These are phyloP conservation scores for Callyntrura sp. DNA, from an alignment of 2,888 invertebrate genomes.

Conservation along the genomic window DNA sequence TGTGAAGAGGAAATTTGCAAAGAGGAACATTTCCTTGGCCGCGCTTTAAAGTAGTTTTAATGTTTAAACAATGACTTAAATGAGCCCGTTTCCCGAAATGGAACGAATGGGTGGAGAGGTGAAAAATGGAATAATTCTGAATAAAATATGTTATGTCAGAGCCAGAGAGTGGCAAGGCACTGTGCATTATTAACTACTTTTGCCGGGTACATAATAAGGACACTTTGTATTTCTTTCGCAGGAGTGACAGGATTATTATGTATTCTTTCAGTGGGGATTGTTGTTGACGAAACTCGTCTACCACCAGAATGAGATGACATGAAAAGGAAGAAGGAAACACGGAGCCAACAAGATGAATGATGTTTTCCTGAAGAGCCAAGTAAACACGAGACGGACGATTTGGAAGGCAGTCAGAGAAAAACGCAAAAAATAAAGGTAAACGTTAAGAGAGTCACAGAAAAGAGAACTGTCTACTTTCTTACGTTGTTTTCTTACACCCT, in stretches of 20 bases:
- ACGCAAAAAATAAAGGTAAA: neutral
- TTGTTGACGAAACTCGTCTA: conserved; percentile 29
- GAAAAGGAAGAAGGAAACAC: neutral
- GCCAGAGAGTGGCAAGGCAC: neutral
- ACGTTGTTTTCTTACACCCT: no score
- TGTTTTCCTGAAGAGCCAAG: conserved; percentile 72
- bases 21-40: no score
- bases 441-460: neutral
- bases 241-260: neutral
- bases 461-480: neutral
- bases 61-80: conserved; percentile 22
- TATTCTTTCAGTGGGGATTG: neutral
- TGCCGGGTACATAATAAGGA: neutral
- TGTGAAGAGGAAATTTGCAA: no score
- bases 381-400: conserved; percentile 48
- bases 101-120: no score
- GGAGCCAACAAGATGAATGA: conserved; percentile 37
- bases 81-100: neutral
- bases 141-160: conserved; percentile 6
- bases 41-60: neutral
- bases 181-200: neutral
- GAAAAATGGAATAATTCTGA: neutral
- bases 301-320: neutral
- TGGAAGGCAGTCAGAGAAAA: neutral
- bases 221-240: neutral